Evolutionary conservation across 2,888 invertebrate genomes (phyloP).

Genomic region (Clistopyga incitator): DNA sequence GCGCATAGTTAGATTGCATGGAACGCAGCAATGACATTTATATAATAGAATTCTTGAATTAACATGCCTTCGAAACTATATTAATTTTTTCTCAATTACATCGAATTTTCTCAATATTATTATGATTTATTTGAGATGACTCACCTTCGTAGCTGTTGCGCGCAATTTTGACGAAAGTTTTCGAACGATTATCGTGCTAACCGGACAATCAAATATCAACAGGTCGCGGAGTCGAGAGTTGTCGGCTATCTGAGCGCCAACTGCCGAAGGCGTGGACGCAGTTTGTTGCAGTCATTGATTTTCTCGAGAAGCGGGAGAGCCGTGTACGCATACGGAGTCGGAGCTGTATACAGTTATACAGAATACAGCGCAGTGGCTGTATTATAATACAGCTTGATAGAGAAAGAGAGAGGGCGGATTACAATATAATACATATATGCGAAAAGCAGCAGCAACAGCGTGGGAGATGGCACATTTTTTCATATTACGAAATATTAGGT

Average conservation of each 20-base stretch:
- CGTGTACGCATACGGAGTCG: conserved; percentile 3
- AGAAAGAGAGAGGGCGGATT: conserved; percentile 2
- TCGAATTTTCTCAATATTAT: neutral
- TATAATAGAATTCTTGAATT: neutral
- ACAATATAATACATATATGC: conserved; percentile 1
- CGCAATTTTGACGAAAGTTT: conserved; percentile 30
- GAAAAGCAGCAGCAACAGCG: no score
- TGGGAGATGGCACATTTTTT: neutral
- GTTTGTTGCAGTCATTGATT: conserved; percentile 33
- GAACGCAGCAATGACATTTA: conserved; percentile 19
- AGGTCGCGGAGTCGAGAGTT: conserved; percentile 32
- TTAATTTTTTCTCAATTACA: neutral
- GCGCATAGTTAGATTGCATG: neutral
- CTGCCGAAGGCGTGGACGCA: conserved; percentile 35
- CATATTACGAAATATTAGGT: no score
- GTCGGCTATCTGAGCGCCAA: conserved; percentile 18
- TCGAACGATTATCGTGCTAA: neutral
- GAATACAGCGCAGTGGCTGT: neutral
- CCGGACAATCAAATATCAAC: conserved; percentile 27
- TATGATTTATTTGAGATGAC: neutral
- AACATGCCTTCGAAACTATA: neutral
- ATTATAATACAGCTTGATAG: no score
- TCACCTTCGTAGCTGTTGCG: conserved; percentile 42
- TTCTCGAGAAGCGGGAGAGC: conserved; percentile 23
- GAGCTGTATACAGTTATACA: neutral